A percentile compares a stretch with the other conserved stretches of the same genome.
Evolutionary conservation across 2,797 vertebrate species (phyloP).

Genomic region (Gambusia yucatana): DNA sequence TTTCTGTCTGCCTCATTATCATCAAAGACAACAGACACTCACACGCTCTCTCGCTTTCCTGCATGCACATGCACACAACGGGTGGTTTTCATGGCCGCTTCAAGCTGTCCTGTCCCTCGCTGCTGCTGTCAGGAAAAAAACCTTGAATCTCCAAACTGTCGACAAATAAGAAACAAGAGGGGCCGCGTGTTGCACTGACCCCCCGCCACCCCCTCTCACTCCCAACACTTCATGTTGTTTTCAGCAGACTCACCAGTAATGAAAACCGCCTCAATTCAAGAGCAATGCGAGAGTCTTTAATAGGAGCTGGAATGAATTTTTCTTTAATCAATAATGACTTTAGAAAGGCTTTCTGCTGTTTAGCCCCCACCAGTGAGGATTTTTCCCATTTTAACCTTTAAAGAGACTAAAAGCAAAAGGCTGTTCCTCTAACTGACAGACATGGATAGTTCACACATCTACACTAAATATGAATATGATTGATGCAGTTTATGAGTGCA

Average conservation of each 20-base stretch:
- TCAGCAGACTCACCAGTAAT: neutral
- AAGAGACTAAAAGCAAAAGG: neutral
- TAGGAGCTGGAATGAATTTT: constrained; percentile 21
- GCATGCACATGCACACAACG: constrained; percentile 19
- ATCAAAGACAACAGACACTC: constrained; percentile 67
- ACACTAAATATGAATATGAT: neutral
- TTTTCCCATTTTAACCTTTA: neutral
- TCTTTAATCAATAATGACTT: constrained; percentile 4
- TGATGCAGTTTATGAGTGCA: neutral
- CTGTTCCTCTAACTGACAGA: neutral
- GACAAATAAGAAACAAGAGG: constrained; percentile 11
- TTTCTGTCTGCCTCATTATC: constrained; percentile 71
- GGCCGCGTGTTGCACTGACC: neutral
- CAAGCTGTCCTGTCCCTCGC: constrained; percentile 18
- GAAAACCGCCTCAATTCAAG: neutral
- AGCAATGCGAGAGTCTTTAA: constrained; percentile 8
- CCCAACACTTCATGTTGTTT: neutral
- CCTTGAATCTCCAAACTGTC: constrained; percentile 29
- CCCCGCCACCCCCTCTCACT: neutral
- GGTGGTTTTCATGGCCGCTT: constrained; percentile 53
- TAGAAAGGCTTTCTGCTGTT: constrained; percentile 38
- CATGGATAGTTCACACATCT: neutral
- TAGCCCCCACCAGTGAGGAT: neutral
- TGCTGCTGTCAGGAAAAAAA: neutral
- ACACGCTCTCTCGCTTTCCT: neutral